Percentiles rank a stretch among this genome's conserved stretches.
Conservation (phyloP, 2,113 vertebrate species). For the Acanthisitta chloris region DNA sequence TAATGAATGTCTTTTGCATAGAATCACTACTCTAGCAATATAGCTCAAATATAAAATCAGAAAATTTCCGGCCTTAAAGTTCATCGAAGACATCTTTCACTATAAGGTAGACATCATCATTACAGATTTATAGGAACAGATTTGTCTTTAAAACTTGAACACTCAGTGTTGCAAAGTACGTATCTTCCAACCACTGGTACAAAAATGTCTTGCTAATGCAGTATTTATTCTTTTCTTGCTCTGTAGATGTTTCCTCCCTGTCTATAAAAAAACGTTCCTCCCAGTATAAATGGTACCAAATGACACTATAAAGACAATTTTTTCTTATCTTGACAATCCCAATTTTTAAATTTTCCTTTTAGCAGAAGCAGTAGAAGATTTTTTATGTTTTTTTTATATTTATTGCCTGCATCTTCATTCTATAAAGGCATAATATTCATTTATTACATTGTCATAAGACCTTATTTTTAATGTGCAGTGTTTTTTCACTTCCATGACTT, state of each 20-base stretch:
- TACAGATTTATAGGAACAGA: neutral
- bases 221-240: neutral
- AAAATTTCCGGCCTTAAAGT: neutral
- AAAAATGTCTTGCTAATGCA: neutral
- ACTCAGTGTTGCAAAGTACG: neutral
- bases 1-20: neutral
- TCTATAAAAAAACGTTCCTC: neutral
- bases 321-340: neutral
- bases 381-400: neutral
- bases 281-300: neutral
- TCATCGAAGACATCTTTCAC: neutral
- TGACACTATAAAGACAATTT: neutral
- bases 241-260: neutral
- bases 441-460: slow-evolving; percentile 44
- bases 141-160: neutral
- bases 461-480: slow-evolving; percentile 32
- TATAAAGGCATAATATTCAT: slow-evolving; percentile 19
- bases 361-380: neutral
- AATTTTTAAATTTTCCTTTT: neutral
- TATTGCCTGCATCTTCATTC: slow-evolving; percentile 32
- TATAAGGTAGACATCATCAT: neutral
- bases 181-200: neutral
- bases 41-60: neutral
- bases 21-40: neutral
- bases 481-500: slow-evolving; percentile 42